Percentiles rank a stretch among this genome's conserved stretches.
phyloP scores from a whole-genome alignment of 2,888 invertebrate species.

The Drosophila eohydei region DNA sequence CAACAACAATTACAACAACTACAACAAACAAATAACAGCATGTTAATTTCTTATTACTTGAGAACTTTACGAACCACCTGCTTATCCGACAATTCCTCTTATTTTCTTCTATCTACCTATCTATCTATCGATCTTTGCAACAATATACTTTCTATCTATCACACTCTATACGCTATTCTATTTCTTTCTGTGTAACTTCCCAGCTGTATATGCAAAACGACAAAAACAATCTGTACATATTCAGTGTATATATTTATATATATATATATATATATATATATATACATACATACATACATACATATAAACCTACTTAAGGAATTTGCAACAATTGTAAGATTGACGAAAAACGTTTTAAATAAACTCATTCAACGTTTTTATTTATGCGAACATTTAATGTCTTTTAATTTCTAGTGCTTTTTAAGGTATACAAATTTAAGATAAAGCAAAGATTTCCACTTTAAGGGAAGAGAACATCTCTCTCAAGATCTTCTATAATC shows the following conservation, averaged over 20 bases:
- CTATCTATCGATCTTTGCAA: conserved; percentile 26
- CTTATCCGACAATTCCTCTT: conserved; percentile 28
- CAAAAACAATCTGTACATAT: conserved; percentile 37
- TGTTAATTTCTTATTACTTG: conserved; percentile 75
- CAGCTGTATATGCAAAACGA: conserved; percentile 30
- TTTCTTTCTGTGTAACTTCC: conserved; percentile 4
- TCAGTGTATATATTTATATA: conserved; percentile 40
- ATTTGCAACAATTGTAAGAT: conserved; percentile 82
- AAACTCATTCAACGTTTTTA: conserved; percentile 72
- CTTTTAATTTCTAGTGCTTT: conserved; percentile 6
- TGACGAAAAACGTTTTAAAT: conserved; percentile 79
- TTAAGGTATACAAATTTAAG: background rate
- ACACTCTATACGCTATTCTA: conserved; percentile 20
- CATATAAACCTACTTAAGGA: conserved; percentile 52
- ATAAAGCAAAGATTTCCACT: background rate
- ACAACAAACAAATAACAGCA: conserved; percentile 74
- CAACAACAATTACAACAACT: conserved; percentile 76
- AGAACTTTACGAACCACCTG: conserved; percentile 59
- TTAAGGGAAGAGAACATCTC: background rate
- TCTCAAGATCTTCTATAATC: background rate
- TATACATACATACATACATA: conserved; percentile 40
- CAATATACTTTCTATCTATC: conserved; percentile 50
- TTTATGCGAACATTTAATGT: conserved; percentile 59
- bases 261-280: conserved; percentile 26
- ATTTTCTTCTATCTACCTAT: conserved; percentile 26